Evolutionary conservation across 2,888 invertebrate genomes (phyloP).

Genomic region (Stomorhina lunata): DNA sequence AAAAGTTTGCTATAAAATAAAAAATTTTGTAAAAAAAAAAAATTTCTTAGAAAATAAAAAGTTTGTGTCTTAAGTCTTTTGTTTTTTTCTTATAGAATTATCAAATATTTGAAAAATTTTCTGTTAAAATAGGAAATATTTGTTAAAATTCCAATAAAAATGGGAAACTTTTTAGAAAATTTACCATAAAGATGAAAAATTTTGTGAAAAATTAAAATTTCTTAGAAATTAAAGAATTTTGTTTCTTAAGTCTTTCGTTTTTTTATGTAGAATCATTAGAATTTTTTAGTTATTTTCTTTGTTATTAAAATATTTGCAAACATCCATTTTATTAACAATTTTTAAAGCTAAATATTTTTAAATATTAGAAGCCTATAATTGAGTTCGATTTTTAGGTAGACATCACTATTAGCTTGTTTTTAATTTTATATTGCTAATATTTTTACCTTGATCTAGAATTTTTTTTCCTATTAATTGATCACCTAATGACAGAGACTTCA

Average conservation of each 20-base stretch:
- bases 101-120: not conserved
- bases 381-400: not conserved
- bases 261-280: too few species aligned
- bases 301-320: not conserved
- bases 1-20: too few species aligned
- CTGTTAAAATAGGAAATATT: too few species aligned
- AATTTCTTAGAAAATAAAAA: too few species aligned
- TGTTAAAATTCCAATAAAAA: too few species aligned
- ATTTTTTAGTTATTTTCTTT: too few species aligned
- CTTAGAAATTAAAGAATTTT: too few species aligned
- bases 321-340: not conserved
- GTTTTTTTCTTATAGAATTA: not conserved
- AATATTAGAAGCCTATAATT: not conserved
- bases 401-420: not conserved
- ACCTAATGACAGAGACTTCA: constrained; percentile 75
- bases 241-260: too few species aligned
- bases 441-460: constrained; percentile 75
- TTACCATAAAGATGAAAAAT: too few species aligned
- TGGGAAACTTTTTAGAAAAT: too few species aligned
- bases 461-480: constrained; percentile 78
- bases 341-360: not conserved
- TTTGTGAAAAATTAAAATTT: too few species aligned
- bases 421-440: constrained; percentile 13
- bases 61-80: constrained; percentile 48
- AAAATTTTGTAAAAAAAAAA: too few species aligned